phyloP scores from a whole-genome alignment of 2,113 vertebrate genomes.

The Sander vitreus region DNA sequence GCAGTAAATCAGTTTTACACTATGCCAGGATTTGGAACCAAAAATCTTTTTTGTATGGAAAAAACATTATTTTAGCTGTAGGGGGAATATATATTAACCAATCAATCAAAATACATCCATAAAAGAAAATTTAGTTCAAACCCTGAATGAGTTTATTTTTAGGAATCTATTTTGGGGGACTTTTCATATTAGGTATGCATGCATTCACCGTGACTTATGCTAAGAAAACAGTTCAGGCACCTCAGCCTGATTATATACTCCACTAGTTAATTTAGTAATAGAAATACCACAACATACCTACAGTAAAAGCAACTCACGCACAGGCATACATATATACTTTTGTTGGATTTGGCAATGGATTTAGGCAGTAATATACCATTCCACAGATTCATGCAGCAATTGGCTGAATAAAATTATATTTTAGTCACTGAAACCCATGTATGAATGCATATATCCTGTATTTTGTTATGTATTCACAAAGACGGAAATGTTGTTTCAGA shows the following conservation, averaged over 20 bases:
- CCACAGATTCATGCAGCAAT: conserved; percentile 28
- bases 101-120: conserved; percentile 40
- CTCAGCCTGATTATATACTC: conserved; percentile 41
- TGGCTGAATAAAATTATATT: conserved; percentile 26
- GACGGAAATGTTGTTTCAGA: conserved; percentile 3
- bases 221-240: conserved; percentile 54
- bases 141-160: conserved; percentile 49
- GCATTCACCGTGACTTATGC: conserved; percentile 23
- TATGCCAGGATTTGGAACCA: conserved; percentile 45
- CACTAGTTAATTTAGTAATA: conserved; percentile 52
- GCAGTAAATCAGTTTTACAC: conserved; percentile 74
- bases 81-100: conserved; percentile 37
- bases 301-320: conserved; percentile 21
- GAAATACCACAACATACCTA: conserved; percentile 22
- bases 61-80: conserved; percentile 34
- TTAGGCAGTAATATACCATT: conserved; percentile 21
- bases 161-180: conserved; percentile 38
- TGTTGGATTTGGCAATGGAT: conserved; percentile 45
- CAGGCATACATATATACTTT: conserved; percentile 29
- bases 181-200: conserved; percentile 25
- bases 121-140: conserved; percentile 45
- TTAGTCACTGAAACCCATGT: conserved; percentile 15
- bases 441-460: background rate
- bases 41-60: conserved; percentile 20
- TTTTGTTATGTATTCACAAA: conserved; percentile 8